phyloP scores from a whole-genome alignment of 1,140 invertebrate species.

The Drosophila varians region DNA sequence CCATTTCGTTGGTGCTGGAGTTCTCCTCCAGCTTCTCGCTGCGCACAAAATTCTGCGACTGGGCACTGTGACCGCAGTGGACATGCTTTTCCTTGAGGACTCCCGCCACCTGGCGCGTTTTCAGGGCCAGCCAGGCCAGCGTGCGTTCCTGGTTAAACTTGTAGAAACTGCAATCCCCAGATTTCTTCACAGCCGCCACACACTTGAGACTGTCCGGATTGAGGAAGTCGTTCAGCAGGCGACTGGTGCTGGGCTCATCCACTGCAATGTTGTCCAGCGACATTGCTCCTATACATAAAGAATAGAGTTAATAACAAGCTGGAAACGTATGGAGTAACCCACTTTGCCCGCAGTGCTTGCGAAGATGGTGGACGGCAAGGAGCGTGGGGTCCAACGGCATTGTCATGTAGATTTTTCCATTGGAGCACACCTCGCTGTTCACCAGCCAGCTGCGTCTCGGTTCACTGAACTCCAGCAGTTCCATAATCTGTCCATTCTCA shows the following conservation, averaged over 20 bases:
- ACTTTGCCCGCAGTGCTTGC: constrained; percentile 84
- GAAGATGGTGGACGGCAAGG: constrained; percentile 86
- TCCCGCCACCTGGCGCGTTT: constrained; percentile 87
- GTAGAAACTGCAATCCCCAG: constrained; percentile 88
- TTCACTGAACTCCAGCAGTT: constrained; percentile 88
- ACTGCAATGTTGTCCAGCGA: constrained; percentile 88
- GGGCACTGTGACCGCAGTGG: constrained; percentile 87
- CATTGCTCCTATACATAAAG: constrained; percentile 85
- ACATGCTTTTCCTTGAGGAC: constrained; percentile 88
- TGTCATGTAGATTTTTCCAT: constrained; percentile 89
- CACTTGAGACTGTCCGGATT: constrained; percentile 33
- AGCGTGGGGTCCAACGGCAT: constrained; percentile 90
- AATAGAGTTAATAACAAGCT: background rate
- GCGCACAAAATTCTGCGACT: constrained; percentile 89
- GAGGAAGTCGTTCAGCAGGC: constrained; percentile 58
- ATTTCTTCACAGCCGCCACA: constrained; percentile 71
- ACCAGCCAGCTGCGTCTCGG: constrained; percentile 89
- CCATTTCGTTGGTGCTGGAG: constrained; percentile 61
- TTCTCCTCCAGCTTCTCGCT: constrained; percentile 85
- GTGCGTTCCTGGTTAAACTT: constrained; percentile 92
- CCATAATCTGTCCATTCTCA: constrained; percentile 85
- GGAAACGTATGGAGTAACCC: background rate
- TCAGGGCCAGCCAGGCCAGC: constrained; percentile 88
- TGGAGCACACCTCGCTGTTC: constrained; percentile 88
- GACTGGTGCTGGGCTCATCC: constrained; percentile 57